phyloP scores from a whole-genome alignment of 2,888 invertebrate species.

The Noctua janthina region DNA sequence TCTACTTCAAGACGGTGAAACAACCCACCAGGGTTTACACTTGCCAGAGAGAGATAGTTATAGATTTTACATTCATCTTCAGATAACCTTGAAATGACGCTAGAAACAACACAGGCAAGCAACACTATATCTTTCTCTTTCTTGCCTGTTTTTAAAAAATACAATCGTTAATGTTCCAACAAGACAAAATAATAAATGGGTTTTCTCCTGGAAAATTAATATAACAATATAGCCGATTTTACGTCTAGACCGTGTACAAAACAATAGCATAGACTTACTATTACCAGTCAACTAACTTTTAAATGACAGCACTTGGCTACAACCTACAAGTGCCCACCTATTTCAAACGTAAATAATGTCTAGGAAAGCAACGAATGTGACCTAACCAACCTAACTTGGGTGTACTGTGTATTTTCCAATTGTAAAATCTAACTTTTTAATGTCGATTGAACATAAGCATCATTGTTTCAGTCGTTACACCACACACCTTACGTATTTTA shows the following conservation, averaged over 20 bases:
- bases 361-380: constrained; percentile 13
- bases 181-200: constrained; percentile 62
- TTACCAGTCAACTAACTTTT: constrained; percentile 6
- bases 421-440: constrained; percentile 20
- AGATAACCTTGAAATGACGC: constrained; percentile 84
- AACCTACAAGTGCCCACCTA: not conserved
- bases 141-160: constrained; percentile 80
- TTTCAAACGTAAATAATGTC: not conserved
- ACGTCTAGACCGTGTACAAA: constrained; percentile 15
- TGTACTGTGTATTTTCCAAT: constrained; percentile 17
- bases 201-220: constrained; percentile 54
- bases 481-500: constrained; percentile 27
- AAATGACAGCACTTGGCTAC: not conserved
- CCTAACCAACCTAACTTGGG: not conserved
- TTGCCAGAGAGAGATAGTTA: constrained; percentile 74
- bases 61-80: constrained; percentile 68
- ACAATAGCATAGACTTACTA: constrained; percentile 6
- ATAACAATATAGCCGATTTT: constrained; percentile 35
- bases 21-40: constrained; percentile 40
- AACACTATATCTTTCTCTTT: constrained; percentile 81
- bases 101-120: constrained; percentile 73
- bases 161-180: constrained; percentile 76
- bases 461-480: constrained; percentile 28
- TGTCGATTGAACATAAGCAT: constrained; percentile 12
- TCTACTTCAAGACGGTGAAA: constrained; percentile 76